Conservation (phyloP, 1,140 invertebrate genomes). For the Saccostrea echinata region DNA sequence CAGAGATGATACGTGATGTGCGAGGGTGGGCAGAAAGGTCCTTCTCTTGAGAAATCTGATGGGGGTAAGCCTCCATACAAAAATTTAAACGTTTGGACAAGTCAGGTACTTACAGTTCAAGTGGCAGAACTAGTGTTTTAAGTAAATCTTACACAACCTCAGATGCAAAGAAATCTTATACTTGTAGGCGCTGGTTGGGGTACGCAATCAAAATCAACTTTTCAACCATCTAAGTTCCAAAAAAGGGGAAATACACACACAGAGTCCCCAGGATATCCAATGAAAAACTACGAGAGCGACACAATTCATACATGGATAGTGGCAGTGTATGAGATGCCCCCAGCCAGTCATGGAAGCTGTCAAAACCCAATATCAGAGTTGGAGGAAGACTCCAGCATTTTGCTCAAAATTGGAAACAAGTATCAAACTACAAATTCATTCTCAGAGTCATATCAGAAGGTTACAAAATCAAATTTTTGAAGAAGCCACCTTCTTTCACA, state of each 20-base stretch:
- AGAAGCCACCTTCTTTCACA: conserved; percentile 22
- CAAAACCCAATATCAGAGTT: too few species aligned
- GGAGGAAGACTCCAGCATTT: not conserved
- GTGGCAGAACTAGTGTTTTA: too few species aligned
- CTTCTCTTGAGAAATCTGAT: not conserved
- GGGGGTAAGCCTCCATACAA: not conserved
- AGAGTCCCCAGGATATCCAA: too few species aligned
- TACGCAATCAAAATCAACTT: not conserved
- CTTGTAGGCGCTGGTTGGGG: too few species aligned
- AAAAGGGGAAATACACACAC: conserved; percentile 14
- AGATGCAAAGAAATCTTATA: too few species aligned
- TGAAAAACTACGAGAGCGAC: too few species aligned
- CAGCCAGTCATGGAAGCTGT: conserved; percentile 2
- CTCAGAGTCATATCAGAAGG: too few species aligned
- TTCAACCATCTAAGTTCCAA: conserved; percentile 24
- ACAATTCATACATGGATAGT: too few species aligned
- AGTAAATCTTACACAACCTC: too few species aligned
- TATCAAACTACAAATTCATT: conserved; percentile 34
- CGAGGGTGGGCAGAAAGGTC: not conserved
- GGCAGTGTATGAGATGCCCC: conserved; percentile 10
- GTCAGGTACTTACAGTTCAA: not conserved
- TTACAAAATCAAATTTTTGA: conserved; percentile 15
- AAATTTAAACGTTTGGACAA: not conserved
- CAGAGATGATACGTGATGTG: conserved; percentile 41
- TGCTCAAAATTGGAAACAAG: conserved; percentile 36